These are phyloP conservation scores for Tachycineta bicolor DNA, from an alignment of 2,113 vertebrate species.

Conservation along the genomic window DNA sequence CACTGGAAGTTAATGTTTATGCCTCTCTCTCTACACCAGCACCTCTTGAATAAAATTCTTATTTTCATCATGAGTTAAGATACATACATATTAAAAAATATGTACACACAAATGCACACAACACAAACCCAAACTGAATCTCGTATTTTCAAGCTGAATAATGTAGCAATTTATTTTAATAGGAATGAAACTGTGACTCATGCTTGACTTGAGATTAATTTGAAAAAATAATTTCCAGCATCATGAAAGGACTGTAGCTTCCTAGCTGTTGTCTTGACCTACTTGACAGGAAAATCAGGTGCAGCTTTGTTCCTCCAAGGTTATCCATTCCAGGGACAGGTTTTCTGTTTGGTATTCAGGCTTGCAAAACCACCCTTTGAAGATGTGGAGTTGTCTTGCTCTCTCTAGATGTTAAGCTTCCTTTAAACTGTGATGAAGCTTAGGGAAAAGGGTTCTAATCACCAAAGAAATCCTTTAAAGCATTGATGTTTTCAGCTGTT, in stretches of 20 bases:
- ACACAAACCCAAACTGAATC: background rate
- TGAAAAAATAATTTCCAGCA: background rate
- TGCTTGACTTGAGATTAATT: background rate
- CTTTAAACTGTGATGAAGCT: conserved; percentile 60
- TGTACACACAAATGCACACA: fast-evolving
- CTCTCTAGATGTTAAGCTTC: conserved; percentile 57
- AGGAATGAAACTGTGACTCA: background rate
- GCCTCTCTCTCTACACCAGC: background rate
- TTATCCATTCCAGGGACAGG: background rate
- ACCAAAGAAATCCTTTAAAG: conserved; percentile 54
- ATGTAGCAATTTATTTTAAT: background rate
- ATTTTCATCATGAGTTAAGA: background rate
- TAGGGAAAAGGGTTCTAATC: conserved; percentile 52
- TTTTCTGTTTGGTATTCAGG: conserved; percentile 45
- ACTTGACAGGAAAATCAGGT: conserved; percentile 3
- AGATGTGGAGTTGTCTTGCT: conserved; percentile 33
- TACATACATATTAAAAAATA: background rate
- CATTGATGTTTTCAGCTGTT: conserved; percentile 11
- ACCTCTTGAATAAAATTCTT: background rate
- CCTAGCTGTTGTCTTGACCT: conserved; percentile 2
- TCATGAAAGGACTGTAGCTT: background rate
- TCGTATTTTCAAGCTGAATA: background rate
- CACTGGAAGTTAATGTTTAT: background rate
- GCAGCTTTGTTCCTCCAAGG: conserved; percentile 47
- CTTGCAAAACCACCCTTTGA: conserved; percentile 55